Base-by-base conservation (phyloP, 2,888 invertebrate species). In the Callyntrura guangdongensis region DNA sequence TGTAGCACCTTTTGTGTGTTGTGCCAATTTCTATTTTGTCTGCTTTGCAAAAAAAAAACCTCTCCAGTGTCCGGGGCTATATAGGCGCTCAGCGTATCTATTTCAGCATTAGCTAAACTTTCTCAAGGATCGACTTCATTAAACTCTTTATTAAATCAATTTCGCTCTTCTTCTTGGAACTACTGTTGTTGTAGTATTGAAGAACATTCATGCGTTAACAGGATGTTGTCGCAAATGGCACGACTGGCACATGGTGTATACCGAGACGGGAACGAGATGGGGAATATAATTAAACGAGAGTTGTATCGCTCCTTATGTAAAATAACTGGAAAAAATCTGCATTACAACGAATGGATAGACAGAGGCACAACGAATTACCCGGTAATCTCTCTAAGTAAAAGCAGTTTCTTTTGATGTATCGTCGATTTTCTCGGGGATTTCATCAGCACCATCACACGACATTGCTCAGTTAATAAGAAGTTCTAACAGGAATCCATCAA, bases 111-210 rank as follows among this genome's bases (percentile, higher is more conserved):
- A 69, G 27, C 9, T 6, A 11, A 64, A 72, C 56, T 56, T 77
- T 77, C 53, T 17, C 47, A 74, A 81, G 56, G 59, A 61, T 59
- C 59, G 81, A 81, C 81, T 59, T 81, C 81, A 81, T 81, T 81
- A 81, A 81, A 59, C 56, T 56, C 61, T 59, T 81, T 81, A 81
- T 81, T 53, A 81, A 81, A 81, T 81, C 81, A 81, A 81, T 81
- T 59, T 61, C 17, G 17, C 11, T 61, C 22, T 61, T 61, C 61
- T 22, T 61, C 61, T 61, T 53, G 11, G n/a, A 6, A 17, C 17
- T 59, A 6, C 36, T 36, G 36, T 36, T 36, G 36, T 36, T 27
- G 12, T 61, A n/a, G n/a, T n/a, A n/a, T n/a, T n/a, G n/a, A n/a
- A n/a, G n/a, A n/a, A n/a, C n/a, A n/a, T n/a, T n/a, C n/a, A n/a